A percentile compares a stretch with the other conserved stretches of the same genome.
phyloP scores from a whole-genome alignment of 2,888 invertebrate species.

The Desoria tigrina region DNA sequence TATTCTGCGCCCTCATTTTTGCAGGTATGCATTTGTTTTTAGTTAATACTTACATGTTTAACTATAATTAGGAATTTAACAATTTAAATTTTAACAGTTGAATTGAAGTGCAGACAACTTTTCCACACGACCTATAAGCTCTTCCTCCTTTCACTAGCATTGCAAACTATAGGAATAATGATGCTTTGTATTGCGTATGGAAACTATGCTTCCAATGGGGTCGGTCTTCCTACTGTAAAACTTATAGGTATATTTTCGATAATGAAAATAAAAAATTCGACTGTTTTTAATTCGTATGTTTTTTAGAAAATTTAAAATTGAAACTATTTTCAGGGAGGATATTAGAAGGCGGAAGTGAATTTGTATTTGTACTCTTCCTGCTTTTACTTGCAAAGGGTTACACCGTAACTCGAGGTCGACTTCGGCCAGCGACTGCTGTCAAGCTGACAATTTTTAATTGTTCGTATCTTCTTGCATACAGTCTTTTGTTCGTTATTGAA shows the following conservation, averaged over 20 bases:
- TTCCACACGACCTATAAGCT: constrained; percentile 87
- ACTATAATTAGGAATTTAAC: too few relatives aligned
- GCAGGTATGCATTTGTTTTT: constrained; percentile 57
- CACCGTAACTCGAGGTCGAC: constrained; percentile 81
- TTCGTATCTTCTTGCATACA: constrained; percentile 71
- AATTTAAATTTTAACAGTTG: constrained; percentile 58
- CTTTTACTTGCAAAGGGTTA: constrained; percentile 85
- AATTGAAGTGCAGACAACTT: constrained; percentile 75
- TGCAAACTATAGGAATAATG: constrained; percentile 72
- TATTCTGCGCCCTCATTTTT: constrained; percentile 72
- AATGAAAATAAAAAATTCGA: background rate
- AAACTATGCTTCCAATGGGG: constrained; percentile 75
- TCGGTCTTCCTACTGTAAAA: constrained; percentile 61
- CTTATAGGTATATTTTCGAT: constrained; percentile 57
- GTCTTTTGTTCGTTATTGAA: constrained; percentile 77
- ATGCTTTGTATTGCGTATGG: constrained; percentile 71
- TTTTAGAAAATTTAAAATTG: too few relatives aligned
- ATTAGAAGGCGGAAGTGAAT: constrained; percentile 71
- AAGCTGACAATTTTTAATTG: constrained; percentile 80
- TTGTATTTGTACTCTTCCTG: constrained; percentile 73
- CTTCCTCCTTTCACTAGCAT: constrained; percentile 70
- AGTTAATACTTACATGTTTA: constrained; percentile 13
- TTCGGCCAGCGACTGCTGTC: constrained; percentile 71
- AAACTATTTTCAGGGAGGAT: constrained; percentile 65
- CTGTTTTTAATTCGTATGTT: too few relatives aligned